Evolutionary conservation across 1,140 invertebrate genomes (phyloP), one percentile per base, ranked within the genome.

Genomic region (Hydropsyche tenuis): DNA sequence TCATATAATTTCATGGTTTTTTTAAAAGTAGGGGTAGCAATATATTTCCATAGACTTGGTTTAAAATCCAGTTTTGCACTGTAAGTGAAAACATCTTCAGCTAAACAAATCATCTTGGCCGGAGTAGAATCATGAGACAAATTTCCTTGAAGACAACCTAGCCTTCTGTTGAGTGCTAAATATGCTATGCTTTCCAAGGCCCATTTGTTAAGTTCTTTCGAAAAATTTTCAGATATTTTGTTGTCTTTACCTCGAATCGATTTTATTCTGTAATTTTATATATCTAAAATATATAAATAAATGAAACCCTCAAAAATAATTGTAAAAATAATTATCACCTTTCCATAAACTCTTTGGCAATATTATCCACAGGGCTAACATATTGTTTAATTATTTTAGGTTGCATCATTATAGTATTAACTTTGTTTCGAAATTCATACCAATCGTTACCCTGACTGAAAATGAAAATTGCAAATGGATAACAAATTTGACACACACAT

Each of bases 111-210:
- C 73, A 93, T 87, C 73, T 83, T 80, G 68, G 84, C 83, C 1
- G 85, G 85, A 43, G 88, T 87, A 12, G 86, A 87, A 46, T 88
- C 85, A 45, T 82, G 77, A 0, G 84, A 77, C 1, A 89, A 79
- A 46, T 87, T 83, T 0, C 78, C 72, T 68, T 86, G 77, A 63
- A 90, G 79, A 78, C 90, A 90, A 18, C 88, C 89, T 11, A 94
- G 80, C 12, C 90, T 83, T 12, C 85, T 85, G 43, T 93, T 90
- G 43, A 93, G 81, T 1, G 90, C 90, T 0, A 94, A 86, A 5
- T 88, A 80, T 0, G 85, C 88, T 4, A 93, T 89, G 0, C 89
- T 90, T 79, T 93, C 92, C 16, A 93, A 79, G 0, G 90, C 83
- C 88, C 90, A 90, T 78, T 89, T 87, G 78, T 89, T 89, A 68